These are phyloP conservation scores for Cephus pulcher DNA, from an alignment of 2,888 invertebrate genomes.

Conservation along the genomic window DNA sequence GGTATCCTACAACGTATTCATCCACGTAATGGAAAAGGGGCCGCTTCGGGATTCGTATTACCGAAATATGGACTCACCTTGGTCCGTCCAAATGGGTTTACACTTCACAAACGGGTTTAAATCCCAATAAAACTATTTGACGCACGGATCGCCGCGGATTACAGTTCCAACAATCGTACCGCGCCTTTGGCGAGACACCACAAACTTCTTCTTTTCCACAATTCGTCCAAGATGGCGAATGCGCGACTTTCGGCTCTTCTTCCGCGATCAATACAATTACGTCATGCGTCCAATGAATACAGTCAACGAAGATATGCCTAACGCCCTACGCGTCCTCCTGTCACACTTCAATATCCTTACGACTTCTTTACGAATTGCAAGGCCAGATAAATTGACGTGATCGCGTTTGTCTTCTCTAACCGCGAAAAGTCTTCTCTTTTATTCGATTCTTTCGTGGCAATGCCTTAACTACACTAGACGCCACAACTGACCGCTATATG, in stretches of 20 bases:
- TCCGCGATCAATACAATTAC: conserved; percentile 69
- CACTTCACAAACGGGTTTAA: conserved; percentile 72
- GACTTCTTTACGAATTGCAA: conserved; percentile 10
- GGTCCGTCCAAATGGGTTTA: conserved; percentile 84
- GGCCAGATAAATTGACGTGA: neutral
- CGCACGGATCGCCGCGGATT: conserved; percentile 64
- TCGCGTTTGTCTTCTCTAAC: neutral
- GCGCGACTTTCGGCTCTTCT: conserved; percentile 64
- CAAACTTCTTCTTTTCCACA: conserved; percentile 64
- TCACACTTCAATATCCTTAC: conserved; percentile 10
- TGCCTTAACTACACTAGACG: neutral
- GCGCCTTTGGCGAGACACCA: conserved; percentile 51
- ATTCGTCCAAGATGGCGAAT: conserved; percentile 69
- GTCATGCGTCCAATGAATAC: conserved; percentile 61
- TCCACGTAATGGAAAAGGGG: conserved; percentile 68
- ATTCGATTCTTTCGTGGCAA: neutral
- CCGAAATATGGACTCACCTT: conserved; percentile 75
- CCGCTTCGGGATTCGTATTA: conserved; percentile 60
- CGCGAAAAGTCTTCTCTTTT: neutral
- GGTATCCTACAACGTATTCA: conserved; percentile 47
- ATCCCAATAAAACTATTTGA: conserved; percentile 63
- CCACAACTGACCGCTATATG: conserved; percentile 14
- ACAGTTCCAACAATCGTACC: conserved; percentile 47
- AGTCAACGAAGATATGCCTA: conserved; percentile 3
- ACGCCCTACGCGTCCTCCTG: neutral